Evolutionary conservation across 2,888 invertebrate genomes (phyloP).

Genomic region (Erebia palarica): DNA sequence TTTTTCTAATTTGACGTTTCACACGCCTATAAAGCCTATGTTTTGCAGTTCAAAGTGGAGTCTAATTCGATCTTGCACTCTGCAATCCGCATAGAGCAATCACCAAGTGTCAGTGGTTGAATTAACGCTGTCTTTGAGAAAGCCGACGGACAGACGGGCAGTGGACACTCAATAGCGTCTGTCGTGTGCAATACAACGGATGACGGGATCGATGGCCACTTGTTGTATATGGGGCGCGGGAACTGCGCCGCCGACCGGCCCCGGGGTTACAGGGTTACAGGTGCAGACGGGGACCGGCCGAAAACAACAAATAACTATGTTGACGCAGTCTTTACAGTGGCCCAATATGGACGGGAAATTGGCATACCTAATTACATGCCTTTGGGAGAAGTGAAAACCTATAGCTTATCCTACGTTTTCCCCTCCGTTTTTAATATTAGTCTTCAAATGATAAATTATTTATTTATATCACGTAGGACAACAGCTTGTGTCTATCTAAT

Average conservation of each 20-base stretch:
- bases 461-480: too few species aligned
- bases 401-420: too few species aligned
- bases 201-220: conserved; percentile 50
- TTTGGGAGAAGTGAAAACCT: too few species aligned
- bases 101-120: background rate
- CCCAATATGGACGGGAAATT: background rate
- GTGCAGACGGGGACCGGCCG: conserved; percentile 41
- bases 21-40: too few species aligned
- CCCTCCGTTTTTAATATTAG: too few species aligned
- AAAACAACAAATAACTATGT: background rate
- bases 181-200: conserved; percentile 29
- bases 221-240: conserved; percentile 64
- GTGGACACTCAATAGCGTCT: conserved; percentile 11
- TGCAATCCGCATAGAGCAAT: background rate
- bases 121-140: background rate
- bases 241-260: conserved; percentile 60
- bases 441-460: too few species aligned
- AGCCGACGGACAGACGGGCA: background rate
- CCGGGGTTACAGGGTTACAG: conserved; percentile 44
- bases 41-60: too few species aligned
- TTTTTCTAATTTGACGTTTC: too few species aligned
- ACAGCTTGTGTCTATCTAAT: too few species aligned
- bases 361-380: too few species aligned
- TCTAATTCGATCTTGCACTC: background rate
- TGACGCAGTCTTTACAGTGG: background rate